Conservation (phyloP, 2,797 vertebrate species). For the Botia kubotai region DNA sequence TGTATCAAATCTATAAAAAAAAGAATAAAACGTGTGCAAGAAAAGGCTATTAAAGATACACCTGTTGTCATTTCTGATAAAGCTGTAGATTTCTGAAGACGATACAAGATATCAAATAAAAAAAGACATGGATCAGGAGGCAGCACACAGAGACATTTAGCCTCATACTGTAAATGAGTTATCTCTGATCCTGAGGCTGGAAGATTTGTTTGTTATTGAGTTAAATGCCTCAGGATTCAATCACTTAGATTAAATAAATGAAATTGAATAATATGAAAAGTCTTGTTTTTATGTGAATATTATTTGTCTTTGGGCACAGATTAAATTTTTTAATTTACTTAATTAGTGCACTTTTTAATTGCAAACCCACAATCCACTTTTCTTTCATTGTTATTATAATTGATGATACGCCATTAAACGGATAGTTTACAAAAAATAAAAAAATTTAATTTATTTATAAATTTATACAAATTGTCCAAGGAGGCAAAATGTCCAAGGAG, state of each 20-base stretch:
- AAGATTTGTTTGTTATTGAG: conserved; percentile 46
- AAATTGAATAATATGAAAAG: background rate
- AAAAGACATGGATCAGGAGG: conserved; percentile 30
- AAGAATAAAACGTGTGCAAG: conserved; percentile 60
- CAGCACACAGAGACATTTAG: conserved; percentile 38
- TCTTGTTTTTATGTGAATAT: conserved; percentile 8
- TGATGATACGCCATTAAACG: background rate
- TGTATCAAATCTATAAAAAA: background rate
- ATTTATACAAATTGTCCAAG: background rate
- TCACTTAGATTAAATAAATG: conserved; percentile 33
- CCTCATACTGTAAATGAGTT: conserved; percentile 40
- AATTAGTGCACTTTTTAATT: background rate
- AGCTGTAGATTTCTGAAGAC: conserved; percentile 18
- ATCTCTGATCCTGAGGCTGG: conserved; percentile 39
- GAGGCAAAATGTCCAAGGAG: too few relatives aligned
- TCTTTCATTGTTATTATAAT: background rate
- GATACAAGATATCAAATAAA: conserved; percentile 39
- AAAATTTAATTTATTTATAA: background rate
- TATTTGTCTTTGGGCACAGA: conserved; percentile 1
- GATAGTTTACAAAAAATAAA: background rate
- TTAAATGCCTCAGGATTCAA: conserved; percentile 47
- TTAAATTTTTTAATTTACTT: background rate
- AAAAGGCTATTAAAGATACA: background rate
- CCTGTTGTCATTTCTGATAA: conserved; percentile 27
- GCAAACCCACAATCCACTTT: background rate